Base-by-base conservation (phyloP, 2,888 invertebrate genomes). In the Sesia apiformis region DNA sequence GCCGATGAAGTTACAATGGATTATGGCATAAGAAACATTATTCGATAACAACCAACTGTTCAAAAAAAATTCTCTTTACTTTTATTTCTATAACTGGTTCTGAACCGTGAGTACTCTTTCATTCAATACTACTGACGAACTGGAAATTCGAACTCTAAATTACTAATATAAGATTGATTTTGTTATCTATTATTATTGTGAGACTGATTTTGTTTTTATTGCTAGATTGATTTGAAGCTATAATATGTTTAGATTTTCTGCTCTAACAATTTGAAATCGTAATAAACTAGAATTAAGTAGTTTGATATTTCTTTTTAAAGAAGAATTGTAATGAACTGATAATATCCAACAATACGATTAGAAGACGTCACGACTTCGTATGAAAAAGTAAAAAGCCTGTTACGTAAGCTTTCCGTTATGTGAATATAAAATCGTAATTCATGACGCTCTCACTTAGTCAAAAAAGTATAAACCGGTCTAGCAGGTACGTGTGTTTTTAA, bases 361-460 rank as follows among this genome's bases (percentile, higher is more conserved):
- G 23, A 23, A 23, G 23, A 23, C 23, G 23, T 23, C 23, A 46
- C 23, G 46, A 46, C 46, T n/a, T 7, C 43, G 43, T 43, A 43
- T 8, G 4, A 46, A 46, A 74, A 77, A 74, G 66, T 68, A 70
- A 74, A 74, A 75, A 70, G 65, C 61, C 38, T n/a, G 69, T 83
- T 81, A 80, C 69, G 72, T 78, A 81, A 81, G 65, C 63, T 54
- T 58, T 6, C 64, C 66, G 63, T 72, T 68, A 70, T 63, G 58
- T 53, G 46, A 46, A 23, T 50, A 38, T 50, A 50, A 7, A 50
- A 50, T 7, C 59, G 72, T 69, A 66, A 69, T 70, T 70, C 69
- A 67, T 59, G 58, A 73, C 63, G 63, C 72, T 78, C 74, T 76
- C 74, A 71, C 72, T 65, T 67, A 77, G 76, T 67, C 72, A 75